Base-by-base conservation (phyloP, 2,797 vertebrate genomes). In the Momotus momota region DNA sequence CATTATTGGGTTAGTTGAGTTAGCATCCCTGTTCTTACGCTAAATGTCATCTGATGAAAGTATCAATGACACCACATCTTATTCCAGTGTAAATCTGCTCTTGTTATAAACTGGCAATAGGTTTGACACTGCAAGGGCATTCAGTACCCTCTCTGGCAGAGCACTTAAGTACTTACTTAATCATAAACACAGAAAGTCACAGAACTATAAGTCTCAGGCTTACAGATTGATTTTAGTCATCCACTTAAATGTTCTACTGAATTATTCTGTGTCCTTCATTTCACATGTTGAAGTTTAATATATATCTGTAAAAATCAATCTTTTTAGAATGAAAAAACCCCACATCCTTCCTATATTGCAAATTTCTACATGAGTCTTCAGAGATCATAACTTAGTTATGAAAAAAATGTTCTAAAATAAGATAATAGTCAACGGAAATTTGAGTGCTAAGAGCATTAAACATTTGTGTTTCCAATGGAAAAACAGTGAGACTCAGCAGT, bases 401-500 rank as follows among this genome's bases (percentile, higher is more conserved):
- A 35, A 81, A 43, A 88, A 93, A 95, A 88, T 13, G 49, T 73
- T 83, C 31, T 26, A 58, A 54, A 5, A 52, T 2, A 75, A 94
- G 20, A 70, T 81, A 67, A 88, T 38, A 72, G 43, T 51, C 29
- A 83, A 83, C 40, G 57, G 77, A 91, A 90, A 83, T 86, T 66
- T 61, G 72, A 79, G 38, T 69, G 5, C 77, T 60, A 48, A 90
- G 16, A 86, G 41, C 18, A 73, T 67, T 65, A 85, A 92, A 78
- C 65, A 55, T 91, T 96, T 88, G 38, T 94, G 29, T 80, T 93
- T 91, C 79, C 66, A 79, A 57, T 35, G 48, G 15, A 64, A 93
- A 94, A 95, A 70, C 23, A 52, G 18, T 49, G 14, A 86, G 7
- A 91, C 62, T 75, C 96, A 81, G 73, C 64, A 86, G 73, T 82